These are phyloP conservation scores for Lasaia peninsularis DNA, from an alignment of 1,140 invertebrate species.

Conservation along the genomic window DNA sequence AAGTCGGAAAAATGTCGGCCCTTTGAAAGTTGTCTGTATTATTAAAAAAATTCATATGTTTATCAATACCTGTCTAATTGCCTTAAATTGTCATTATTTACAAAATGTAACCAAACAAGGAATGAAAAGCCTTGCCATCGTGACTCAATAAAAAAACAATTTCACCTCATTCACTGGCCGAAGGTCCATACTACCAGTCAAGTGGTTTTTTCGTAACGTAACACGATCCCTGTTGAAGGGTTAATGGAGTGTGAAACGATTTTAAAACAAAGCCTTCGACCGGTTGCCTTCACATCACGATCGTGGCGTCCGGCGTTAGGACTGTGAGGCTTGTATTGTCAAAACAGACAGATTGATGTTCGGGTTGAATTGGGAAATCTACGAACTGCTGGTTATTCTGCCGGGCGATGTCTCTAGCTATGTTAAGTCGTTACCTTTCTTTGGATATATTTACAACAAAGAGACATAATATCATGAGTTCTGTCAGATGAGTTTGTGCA, in stretches of 20 bases:
- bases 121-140: neutral
- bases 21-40: too few species aligned
- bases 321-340: slow-evolving; percentile 21
- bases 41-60: too few species aligned
- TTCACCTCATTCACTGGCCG: slow-evolving; percentile 3
- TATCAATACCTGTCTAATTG: too few species aligned
- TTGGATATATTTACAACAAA: too few species aligned
- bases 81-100: neutral
- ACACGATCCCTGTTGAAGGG: slow-evolving; percentile 30
- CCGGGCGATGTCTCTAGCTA: too few species aligned
- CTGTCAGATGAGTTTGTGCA: too few species aligned
- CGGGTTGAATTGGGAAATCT: too few species aligned
- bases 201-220: slow-evolving; percentile 34
- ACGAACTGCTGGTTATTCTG: too few species aligned
- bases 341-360: too few species aligned
- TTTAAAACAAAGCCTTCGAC: slow-evolving; percentile 19
- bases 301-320: neutral
- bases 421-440: too few species aligned
- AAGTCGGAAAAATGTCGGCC: too few species aligned
- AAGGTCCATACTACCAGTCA: slow-evolving; percentile 4
- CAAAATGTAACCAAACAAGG: neutral
- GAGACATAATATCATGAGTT: too few species aligned
- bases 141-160: neutral
- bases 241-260: slow-evolving; percentile 41
- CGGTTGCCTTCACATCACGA: neutral